Conservation (phyloP, 1,140 invertebrate species). For the Manduca sexta region DNA sequence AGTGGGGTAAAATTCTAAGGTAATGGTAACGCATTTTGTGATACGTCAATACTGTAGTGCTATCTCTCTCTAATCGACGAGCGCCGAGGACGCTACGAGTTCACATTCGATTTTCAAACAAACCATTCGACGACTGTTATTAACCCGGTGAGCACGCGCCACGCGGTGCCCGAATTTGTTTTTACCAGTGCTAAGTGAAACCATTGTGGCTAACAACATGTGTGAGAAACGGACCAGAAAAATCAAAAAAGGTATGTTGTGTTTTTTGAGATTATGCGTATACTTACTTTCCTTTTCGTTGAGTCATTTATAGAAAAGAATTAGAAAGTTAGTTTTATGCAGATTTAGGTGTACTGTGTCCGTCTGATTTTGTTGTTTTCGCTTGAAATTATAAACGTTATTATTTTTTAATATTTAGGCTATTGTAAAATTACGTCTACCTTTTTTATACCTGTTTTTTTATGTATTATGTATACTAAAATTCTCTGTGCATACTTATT, state of each 20-base stretch:
- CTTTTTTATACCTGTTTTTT: too few relatives aligned
- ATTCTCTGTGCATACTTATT: too few relatives aligned
- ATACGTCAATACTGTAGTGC: conserved; percentile 27
- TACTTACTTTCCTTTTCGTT: too few relatives aligned
- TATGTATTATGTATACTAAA: too few relatives aligned
- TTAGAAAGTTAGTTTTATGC: too few relatives aligned
- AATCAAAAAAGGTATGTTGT: conserved; percentile 50
- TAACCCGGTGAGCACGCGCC: conserved; percentile 27
- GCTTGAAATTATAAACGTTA: too few relatives aligned
- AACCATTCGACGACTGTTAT: conserved; percentile 32
- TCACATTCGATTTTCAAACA: conserved; percentile 48
- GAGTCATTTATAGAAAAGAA: too few relatives aligned
- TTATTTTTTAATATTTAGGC: too few relatives aligned
- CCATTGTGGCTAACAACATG: conserved; percentile 46
- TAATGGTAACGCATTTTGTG: conserved; percentile 6
- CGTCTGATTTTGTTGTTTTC: too few relatives aligned
- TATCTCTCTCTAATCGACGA: conserved; percentile 30
- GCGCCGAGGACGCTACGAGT: conserved; percentile 13
- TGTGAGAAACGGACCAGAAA: conserved; percentile 60
- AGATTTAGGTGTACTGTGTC: too few relatives aligned
- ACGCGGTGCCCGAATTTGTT: conserved; percentile 4
- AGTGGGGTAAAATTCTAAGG: background rate
- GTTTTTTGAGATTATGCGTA: background rate
- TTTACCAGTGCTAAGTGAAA: conserved; percentile 31
- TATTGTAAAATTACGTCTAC: too few relatives aligned